Percentiles rank a stretch among this genome's conserved stretches.
Evolutionary conservation across 2,888 invertebrate species (phyloP).

Genomic region (Pasiphila rectangulata): DNA sequence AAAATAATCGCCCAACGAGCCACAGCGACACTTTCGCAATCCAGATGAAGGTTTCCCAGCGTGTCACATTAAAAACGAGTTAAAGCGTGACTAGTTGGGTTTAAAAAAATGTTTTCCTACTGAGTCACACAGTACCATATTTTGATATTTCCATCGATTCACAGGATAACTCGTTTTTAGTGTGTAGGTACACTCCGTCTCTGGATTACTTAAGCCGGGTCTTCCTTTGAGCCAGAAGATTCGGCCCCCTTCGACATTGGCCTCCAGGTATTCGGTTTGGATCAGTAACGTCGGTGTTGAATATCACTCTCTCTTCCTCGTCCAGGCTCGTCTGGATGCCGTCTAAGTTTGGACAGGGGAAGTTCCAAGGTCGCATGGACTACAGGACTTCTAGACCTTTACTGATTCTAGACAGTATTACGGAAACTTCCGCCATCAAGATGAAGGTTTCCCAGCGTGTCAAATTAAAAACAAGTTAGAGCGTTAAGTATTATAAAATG

Average conservation of each 20-base stretch:
- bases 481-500: no score
- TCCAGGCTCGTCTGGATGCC: constrained; percentile 60
- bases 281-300: constrained; percentile 48
- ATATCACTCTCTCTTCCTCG: constrained; percentile 64
- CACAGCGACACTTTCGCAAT: no score
- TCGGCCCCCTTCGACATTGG: constrained; percentile 62
- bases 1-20: no score
- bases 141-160: background rate
- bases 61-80: no score
- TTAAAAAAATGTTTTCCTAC: no score
- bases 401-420: constrained; percentile 85
- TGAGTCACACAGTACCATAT: no score
- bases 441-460: no score
- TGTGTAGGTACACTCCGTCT: constrained; percentile 60
- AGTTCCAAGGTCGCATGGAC: constrained; percentile 91
- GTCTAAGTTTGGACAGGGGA: constrained; percentile 84
- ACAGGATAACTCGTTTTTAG: no score
- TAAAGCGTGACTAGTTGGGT: no score
- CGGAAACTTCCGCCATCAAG: no score
- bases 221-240: constrained; percentile 65
- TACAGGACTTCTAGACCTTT: constrained; percentile 89
- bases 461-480: no score
- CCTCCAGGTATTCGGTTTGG: constrained; percentile 52
- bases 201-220: constrained; percentile 44
- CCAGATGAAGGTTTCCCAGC: no score